Evolutionary conservation across 2,888 invertebrate species (phyloP).

Genomic region (Lamproptera curius): DNA sequence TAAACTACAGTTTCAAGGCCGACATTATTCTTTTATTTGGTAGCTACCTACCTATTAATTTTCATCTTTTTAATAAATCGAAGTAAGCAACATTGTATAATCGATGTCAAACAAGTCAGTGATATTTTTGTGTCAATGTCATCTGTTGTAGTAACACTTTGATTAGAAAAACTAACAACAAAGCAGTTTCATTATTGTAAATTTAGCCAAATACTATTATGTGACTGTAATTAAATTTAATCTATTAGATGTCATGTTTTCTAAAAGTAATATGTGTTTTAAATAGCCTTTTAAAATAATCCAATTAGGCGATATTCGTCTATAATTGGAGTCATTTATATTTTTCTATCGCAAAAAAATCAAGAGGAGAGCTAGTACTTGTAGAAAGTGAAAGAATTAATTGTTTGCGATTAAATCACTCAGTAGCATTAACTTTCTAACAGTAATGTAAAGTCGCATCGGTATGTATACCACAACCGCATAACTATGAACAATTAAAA

Average conservation of each 20-base stretch:
- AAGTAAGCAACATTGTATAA: slow-evolving; percentile 5
- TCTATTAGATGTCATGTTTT: slow-evolving; percentile 1
- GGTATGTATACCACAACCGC: slow-evolving; percentile 13
- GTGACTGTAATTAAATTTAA: background rate
- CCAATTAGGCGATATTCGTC: background rate
- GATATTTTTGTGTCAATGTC: slow-evolving; percentile 7
- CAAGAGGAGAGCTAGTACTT: slow-evolving; percentile 6
- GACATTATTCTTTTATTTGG: too few relatives aligned
- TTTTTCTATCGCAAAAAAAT: slow-evolving; percentile 4
- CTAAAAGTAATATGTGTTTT: background rate
- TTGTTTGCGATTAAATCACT: slow-evolving; percentile 14
- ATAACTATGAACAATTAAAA: slow-evolving; percentile 12
- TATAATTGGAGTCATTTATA: slow-evolving; percentile 3
- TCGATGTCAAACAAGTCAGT: background rate
- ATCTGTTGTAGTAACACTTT: slow-evolving; percentile 15
- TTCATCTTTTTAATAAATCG: too few relatives aligned
- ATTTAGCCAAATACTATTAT: slow-evolving; percentile 8
- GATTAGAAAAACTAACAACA: slow-evolving; percentile 12
- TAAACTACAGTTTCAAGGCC: too few relatives aligned
- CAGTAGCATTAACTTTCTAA: slow-evolving; percentile 13
- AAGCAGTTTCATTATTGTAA: background rate
- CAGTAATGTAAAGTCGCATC: slow-evolving; percentile 17
- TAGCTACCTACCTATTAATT: too few relatives aligned
- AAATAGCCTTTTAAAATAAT: background rate
- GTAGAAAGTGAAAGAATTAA: slow-evolving; percentile 15